Evolutionary conservation across 2,797 vertebrate species (phyloP), one percentile per base, ranked within the genome.

Genomic region (Platyrinchus mystaceus): DNA sequence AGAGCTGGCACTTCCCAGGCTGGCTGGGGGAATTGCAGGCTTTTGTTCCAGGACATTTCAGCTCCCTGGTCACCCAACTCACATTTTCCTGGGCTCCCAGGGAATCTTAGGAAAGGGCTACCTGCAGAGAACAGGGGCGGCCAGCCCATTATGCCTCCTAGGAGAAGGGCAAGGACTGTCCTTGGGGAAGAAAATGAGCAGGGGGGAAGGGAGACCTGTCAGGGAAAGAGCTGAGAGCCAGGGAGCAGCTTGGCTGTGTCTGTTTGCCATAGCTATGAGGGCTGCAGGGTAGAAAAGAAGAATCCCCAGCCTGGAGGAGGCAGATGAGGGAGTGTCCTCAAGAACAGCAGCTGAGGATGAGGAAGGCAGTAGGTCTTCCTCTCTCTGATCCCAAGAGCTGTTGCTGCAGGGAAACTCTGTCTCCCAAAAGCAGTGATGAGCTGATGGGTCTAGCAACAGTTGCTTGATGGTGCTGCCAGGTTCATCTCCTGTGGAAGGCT

Each of bases 181-280:
- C 13, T 24, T 27, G 34, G 34, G 23, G 23, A 77, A 77, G 39
- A 76, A 87, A 76, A 63, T 20, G 14, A 39, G 19, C 24, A 7
- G 8, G 34, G 2, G 4, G 36, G 37, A 37, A 87, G 26, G 20
- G 21, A 80, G 27, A 73, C 4, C 7, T 41, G 71, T 21, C 58
- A 58, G 49, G 49, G 76, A 82, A 97, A 91, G 83, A 84, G 84
- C 82, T 87, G 69, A 78, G 62, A 67, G 23, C 13, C 43, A 44
- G 37, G 52, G 43, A 87, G 70, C 55, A 83, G 55, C 37, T 5
- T 16, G 64, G 46, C 52, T 90, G 41, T 16, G 30, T 67, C 73
- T 94, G 74, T 94, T 96, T 96, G 76, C 89, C 3, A 49, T 91
- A 95, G 66, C 88, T 90, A 56, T 28, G 77, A 49, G 64, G 75